A percentile compares a stretch with the other conserved stretches of the same genome.
Evolutionary conservation across 2,113 vertebrate species (phyloP).

Genomic region (Rutilus rutilus): DNA sequence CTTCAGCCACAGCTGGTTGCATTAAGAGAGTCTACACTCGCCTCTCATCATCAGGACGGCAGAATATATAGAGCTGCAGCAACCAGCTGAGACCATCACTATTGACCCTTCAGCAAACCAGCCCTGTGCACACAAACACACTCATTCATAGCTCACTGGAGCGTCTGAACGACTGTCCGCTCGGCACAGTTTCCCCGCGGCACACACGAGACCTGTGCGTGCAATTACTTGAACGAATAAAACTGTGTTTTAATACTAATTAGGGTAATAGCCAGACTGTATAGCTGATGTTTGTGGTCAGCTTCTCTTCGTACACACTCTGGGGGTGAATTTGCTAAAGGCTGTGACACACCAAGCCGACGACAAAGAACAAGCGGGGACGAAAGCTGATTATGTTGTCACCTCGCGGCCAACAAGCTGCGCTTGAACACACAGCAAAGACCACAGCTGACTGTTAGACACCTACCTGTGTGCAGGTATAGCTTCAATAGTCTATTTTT

Average conservation of each 20-base stretch:
- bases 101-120: constrained; percentile 32
- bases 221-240: neutral
- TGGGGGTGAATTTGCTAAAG: neutral
- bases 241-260: neutral
- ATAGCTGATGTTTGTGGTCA: neutral
- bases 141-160: constrained; percentile 29
- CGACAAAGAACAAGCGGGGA: too few relatives aligned
- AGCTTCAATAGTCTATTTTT: too few relatives aligned
- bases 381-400: too few relatives aligned
- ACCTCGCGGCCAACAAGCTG: too few relatives aligned
- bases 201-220: neutral
- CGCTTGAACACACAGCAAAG: too few relatives aligned
- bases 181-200: neutral
- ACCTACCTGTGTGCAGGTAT: too few relatives aligned
- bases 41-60: constrained; percentile 22
- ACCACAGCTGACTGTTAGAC: too few relatives aligned
- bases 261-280: neutral
- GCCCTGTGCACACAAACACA: constrained; percentile 7
- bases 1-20: constrained; percentile 32
- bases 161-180: neutral
- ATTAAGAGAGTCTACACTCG: constrained; percentile 11
- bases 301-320: neutral
- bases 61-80: constrained; percentile 29
- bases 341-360: too few relatives aligned
- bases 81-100: constrained; percentile 36